phyloP scores from a whole-genome alignment of 1,140 invertebrate species.

The Spodoptera frugiperda region DNA sequence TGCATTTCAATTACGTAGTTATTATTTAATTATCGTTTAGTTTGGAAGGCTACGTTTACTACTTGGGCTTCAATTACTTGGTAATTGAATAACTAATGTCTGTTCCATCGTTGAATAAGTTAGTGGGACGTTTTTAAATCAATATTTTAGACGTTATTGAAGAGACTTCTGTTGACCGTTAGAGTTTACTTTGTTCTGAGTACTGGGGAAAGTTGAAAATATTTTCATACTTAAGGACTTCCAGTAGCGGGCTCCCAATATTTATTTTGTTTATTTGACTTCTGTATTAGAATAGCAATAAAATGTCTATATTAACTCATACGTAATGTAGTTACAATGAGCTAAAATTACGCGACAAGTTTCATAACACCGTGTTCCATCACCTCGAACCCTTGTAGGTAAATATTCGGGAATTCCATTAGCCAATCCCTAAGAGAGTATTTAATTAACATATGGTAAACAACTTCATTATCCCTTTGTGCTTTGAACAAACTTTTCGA shows the following conservation, averaged over 20 bases:
- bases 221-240: too few relatives aligned
- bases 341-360: constrained; percentile 27
- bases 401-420: constrained; percentile 68
- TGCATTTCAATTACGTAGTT: constrained; percentile 72
- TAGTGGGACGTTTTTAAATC: too few relatives aligned
- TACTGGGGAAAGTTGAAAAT: too few relatives aligned
- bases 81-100: constrained; percentile 37
- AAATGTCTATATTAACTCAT: neutral
- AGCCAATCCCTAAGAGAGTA: constrained; percentile 65
- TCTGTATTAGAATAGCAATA: too few relatives aligned
- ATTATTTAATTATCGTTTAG: constrained; percentile 54
- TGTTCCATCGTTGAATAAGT: neutral
- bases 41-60: neutral
- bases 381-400: constrained; percentile 54
- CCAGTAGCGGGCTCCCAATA: too few relatives aligned
- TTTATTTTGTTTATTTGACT: too few relatives aligned
- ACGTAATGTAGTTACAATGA: neutral
- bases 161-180: too few relatives aligned
- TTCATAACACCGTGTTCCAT: constrained; percentile 41
- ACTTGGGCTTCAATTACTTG: constrained; percentile 28
- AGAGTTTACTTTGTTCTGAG: too few relatives aligned
- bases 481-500: constrained; percentile 52
- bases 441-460: constrained; percentile 74
- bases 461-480: constrained; percentile 67
- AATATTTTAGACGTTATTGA: too few relatives aligned